These are phyloP conservation scores for Mystacornis crossleyi DNA, from an alignment of 2,113 vertebrate species.

Conservation along the genomic window DNA sequence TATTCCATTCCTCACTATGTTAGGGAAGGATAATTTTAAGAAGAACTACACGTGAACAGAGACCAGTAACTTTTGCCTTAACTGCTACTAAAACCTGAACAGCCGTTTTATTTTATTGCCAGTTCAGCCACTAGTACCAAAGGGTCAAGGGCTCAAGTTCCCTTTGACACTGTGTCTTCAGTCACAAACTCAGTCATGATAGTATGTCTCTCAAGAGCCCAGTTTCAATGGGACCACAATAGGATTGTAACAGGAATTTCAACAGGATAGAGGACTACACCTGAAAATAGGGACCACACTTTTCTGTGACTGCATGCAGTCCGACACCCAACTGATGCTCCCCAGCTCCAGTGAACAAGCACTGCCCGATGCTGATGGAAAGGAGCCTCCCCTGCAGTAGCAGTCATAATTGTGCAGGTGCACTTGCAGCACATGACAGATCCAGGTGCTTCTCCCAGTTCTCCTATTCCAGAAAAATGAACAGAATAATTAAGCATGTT, in stretches of 20 bases:
- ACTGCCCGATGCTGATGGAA: not conserved
- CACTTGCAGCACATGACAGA: constrained; percentile 20
- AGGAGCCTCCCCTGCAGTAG: not conserved
- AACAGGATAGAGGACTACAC: not conserved
- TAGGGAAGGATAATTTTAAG: constrained; percentile 1
- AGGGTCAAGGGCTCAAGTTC: constrained; percentile 32
- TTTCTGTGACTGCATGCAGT: not conserved
- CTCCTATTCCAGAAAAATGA: constrained; percentile 40
- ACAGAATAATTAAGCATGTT: constrained; percentile 71
- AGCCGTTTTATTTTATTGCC: constrained; percentile 50
- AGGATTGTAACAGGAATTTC: not conserved
- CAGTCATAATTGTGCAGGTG: constrained; percentile 18
- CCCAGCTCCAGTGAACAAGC: not conserved
- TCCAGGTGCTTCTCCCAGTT: constrained; percentile 40
- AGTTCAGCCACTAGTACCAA: not conserved
- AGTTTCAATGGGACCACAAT: not conserved
- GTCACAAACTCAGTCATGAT: not conserved
- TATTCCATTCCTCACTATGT: not conserved
- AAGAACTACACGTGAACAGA: not conserved
- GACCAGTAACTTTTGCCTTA: not conserved
- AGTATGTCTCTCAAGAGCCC: not conserved
- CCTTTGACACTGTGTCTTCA: not conserved
- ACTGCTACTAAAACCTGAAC: constrained; percentile 33
- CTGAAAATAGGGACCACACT: not conserved
- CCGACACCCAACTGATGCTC: not conserved